These are phyloP conservation scores for Etia nguti DNA, from an alignment of 2,113 vertebrate genomes.

Conservation along the genomic window DNA sequence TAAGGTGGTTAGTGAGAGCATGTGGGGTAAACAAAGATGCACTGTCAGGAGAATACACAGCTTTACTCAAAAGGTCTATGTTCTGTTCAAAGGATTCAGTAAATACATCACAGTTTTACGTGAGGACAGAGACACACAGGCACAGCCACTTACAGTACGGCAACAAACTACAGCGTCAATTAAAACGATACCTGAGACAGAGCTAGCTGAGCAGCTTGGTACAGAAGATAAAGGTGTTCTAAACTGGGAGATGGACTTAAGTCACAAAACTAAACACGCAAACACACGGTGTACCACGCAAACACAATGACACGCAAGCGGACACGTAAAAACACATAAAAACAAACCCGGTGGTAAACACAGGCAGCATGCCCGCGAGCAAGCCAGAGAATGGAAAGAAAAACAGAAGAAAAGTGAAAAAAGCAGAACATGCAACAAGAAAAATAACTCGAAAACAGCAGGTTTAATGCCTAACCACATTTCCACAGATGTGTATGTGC, in stretches of 20 bases:
- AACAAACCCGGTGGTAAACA: conserved; percentile 39
- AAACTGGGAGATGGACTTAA: conserved; percentile 58
- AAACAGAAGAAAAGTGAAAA: background rate
- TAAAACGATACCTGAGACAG: conserved; percentile 43
- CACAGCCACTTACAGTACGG: background rate
- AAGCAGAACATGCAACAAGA: background rate
- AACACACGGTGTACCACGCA: background rate
- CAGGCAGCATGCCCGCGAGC: conserved; percentile 41
- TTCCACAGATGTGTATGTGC: background rate
- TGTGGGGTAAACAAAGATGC: background rate
- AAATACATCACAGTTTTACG: background rate
- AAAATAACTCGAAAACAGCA: background rate
- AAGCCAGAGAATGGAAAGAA: background rate
- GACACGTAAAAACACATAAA: background rate
- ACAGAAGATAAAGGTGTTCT: conserved; percentile 62
- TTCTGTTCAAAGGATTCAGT: background rate
- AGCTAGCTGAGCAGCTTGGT: conserved; percentile 53
- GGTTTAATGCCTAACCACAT: background rate
- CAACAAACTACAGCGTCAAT: background rate
- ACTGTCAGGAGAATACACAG: background rate
- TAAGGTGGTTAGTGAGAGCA: background rate
- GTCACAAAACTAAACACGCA: conserved; percentile 44
- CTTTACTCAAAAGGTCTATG: background rate
- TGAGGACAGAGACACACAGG: background rate
- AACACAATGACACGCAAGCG: background rate